Conservation (phyloP, 2,113 vertebrate species). For the Sialia sialis region DNA sequence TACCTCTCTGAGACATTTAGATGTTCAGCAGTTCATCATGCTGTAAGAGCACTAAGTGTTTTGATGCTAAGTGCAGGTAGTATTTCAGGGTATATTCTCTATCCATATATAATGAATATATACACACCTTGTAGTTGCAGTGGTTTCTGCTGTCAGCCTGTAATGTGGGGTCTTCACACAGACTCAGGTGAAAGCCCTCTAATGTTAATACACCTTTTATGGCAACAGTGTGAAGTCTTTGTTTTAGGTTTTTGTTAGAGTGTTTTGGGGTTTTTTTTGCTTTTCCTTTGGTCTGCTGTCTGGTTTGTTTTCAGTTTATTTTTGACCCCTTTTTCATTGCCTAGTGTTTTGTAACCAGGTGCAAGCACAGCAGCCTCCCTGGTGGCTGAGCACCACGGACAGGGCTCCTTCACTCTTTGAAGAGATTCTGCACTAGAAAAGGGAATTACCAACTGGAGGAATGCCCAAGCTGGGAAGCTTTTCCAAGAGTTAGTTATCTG, state of each 20-base stretch:
- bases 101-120: background rate
- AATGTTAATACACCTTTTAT: background rate
- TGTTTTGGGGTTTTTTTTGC: background rate
- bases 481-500: background rate
- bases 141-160: background rate
- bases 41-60: background rate
- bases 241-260: background rate
- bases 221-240: background rate
- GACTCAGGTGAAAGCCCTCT: background rate
- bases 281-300: background rate
- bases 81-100: background rate
- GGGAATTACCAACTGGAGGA: background rate
- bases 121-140: background rate
- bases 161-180: background rate
- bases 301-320: background rate
- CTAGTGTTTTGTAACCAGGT: background rate
- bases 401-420: background rate
- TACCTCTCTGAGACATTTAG: background rate
- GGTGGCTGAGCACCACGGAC: constrained; percentile 50
- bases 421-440: background rate
- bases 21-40: background rate
- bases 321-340: background rate
- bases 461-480: background rate
- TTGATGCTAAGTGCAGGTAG: background rate
- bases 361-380: background rate